Conservation (phyloP, 1,140 invertebrate genomes). For the Drosophila nigrodunni region DNA sequence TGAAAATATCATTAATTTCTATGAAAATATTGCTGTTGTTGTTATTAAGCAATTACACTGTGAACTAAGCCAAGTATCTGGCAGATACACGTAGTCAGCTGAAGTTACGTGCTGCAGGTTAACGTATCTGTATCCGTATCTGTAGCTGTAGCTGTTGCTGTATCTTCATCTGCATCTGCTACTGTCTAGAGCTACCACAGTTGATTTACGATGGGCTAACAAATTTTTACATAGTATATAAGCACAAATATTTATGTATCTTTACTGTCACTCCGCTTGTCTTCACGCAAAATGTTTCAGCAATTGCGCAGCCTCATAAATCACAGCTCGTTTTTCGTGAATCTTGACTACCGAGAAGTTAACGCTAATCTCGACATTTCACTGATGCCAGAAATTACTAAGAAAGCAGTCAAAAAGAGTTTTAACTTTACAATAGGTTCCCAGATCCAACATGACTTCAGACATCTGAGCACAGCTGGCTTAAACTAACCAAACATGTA, state of each 20-base stretch:
- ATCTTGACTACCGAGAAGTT: constrained; percentile 12
- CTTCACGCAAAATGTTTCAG: constrained; percentile 18
- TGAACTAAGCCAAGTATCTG: constrained; percentile 19
- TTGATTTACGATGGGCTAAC: constrained; percentile 57
- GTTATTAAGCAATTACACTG: constrained; percentile 29
- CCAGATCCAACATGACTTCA: no score
- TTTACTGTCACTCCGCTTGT: constrained; percentile 47
- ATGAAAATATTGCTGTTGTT: constrained; percentile 16
- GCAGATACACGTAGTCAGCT: constrained; percentile 11
- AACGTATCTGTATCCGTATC: constrained; percentile 47
- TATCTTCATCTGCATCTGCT: constrained; percentile 56
- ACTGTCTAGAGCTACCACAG: constrained; percentile 15
- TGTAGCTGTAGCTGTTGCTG: constrained; percentile 28
- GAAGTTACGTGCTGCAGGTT: constrained; percentile 28
- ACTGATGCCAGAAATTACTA: constrained; percentile 3
- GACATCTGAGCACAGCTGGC: no score
- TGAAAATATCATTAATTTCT: constrained; percentile 26
- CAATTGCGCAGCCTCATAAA: constrained; percentile 44
- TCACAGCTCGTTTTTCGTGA: constrained; percentile 21
- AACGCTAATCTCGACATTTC: constrained; percentile 35
- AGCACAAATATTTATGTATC: constrained; percentile 30
- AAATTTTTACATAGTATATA: not conserved
- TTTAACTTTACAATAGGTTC: no score
- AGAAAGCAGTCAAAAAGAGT: not conserved
- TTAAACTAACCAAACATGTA: no score